Evolutionary conservation across 2,888 invertebrate species (phyloP).

Genomic region (Dryobotodes eremita): DNA sequence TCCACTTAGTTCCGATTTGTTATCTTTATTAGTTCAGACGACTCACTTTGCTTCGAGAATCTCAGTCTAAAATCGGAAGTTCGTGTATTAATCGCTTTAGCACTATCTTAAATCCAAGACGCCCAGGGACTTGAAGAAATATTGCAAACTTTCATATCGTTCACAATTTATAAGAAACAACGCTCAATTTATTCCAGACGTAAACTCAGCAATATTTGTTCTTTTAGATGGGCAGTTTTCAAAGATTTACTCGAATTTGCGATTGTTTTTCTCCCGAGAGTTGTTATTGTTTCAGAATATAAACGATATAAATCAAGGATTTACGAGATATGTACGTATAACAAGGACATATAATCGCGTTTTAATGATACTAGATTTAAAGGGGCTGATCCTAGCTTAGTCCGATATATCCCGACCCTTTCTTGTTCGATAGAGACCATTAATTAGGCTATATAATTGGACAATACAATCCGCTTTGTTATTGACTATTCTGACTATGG

Average conservation of each 20-base stretch:
- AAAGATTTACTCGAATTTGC: constrained; percentile 19
- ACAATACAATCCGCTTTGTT: constrained; percentile 40
- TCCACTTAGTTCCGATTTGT: constrained; percentile 48
- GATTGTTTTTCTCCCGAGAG: constrained; percentile 15
- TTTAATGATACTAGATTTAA: constrained; percentile 53
- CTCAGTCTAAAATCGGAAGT: constrained; percentile 29
- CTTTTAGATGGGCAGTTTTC: constrained; percentile 24
- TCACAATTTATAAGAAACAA: constrained; percentile 40
- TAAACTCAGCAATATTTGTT: constrained; percentile 28
- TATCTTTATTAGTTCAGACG: constrained; percentile 64
- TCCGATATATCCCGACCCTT: constrained; percentile 29
- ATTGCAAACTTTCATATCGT: constrained; percentile 35
- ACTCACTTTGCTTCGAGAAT: constrained; percentile 34
- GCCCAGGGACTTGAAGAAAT: constrained; percentile 24
- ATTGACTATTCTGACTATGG: neutral
- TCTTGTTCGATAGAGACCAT: constrained; percentile 38
- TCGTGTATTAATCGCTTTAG: constrained; percentile 42
- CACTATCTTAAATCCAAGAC: constrained; percentile 27
- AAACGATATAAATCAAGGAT: constrained; percentile 39
- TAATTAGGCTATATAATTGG: constrained; percentile 50
- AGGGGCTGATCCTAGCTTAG: constrained; percentile 51
- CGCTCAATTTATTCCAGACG: constrained; percentile 48
- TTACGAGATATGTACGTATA: constrained; percentile 29
- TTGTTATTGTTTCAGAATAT: constrained; percentile 32
- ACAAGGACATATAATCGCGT: constrained; percentile 52